Percentiles rank a stretch among this genome's conserved stretches.
These are phyloP conservation scores for Eustalomyia histrio DNA, from an alignment of 2,888 invertebrate species.

Conservation along the genomic window DNA sequence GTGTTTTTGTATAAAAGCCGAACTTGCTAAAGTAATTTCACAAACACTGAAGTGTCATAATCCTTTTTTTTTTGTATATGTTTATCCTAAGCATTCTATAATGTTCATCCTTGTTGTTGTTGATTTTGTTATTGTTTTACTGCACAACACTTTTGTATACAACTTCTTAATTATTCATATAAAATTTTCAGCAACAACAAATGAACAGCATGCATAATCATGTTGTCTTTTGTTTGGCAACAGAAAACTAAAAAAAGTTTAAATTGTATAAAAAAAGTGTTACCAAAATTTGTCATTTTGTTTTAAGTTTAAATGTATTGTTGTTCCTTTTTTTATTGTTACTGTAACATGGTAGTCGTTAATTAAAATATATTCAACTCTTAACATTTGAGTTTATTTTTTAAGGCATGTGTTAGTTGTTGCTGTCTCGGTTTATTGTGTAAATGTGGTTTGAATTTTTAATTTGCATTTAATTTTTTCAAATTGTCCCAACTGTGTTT, in stretches of 20 bases:
- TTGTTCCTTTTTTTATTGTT: neutral
- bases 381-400: neutral
- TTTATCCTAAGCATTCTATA: neutral
- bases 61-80: neutral
- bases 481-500: neutral
- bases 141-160: neutral
- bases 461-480: constrained; percentile 21
- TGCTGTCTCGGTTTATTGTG: neutral
- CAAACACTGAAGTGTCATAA: neutral
- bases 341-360: neutral
- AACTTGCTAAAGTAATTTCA: too few relatives aligned
- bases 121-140: neutral
- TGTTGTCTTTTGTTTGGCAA: neutral
- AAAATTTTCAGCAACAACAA: neutral
- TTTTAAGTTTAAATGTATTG: neutral
- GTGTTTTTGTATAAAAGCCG: too few relatives aligned
- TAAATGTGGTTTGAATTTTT: constrained; percentile 25
- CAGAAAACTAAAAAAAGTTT: neutral
- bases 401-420: neutral
- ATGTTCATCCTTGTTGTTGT: neutral
- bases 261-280: neutral
- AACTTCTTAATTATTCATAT: neutral
- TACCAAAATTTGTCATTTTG: too few relatives aligned
- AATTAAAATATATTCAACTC: constrained; percentile 5
- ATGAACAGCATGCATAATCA: neutral